Percentiles rank a stretch among this genome's conserved stretches.
Conservation (phyloP, 53 echinoderm and acorn worm species). For the Mesocentrotus franciscanus region DNA sequence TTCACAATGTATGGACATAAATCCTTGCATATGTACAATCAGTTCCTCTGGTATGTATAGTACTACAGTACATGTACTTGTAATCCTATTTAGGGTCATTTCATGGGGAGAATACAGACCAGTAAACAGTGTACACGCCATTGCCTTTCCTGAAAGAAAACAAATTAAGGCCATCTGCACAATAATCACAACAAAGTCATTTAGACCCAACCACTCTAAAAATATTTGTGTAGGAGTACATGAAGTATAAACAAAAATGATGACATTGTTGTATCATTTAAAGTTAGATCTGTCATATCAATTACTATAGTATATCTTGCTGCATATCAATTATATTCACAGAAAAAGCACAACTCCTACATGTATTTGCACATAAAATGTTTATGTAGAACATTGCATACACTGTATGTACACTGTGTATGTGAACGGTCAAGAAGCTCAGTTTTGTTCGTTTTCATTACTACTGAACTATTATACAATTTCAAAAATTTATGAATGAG, state of each 20-base stretch:
- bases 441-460: too few species aligned
- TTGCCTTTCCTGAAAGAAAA: constrained; percentile 4
- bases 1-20: too few species aligned
- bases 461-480: too few species aligned
- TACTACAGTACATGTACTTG: too few species aligned
- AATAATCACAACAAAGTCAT: constrained; percentile 33
- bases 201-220: neutral
- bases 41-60: too few species aligned
- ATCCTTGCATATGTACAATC: neutral
- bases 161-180: neutral
- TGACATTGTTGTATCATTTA: neutral
- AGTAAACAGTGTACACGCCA: neutral
- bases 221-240: constrained; percentile 45
- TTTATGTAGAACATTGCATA: too few species aligned
- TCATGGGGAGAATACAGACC: neutral
- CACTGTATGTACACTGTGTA: too few species aligned
- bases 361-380: too few species aligned
- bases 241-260: neutral
- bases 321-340: too few species aligned
- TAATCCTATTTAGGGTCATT: neutral
- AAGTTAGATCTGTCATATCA: neutral
- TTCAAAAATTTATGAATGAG: too few species aligned
- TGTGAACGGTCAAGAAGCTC: too few species aligned
- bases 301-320: neutral
- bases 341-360: too few species aligned